Conservation (phyloP, 92 coral and sea anemone species). For the Pocillopora grandis region DNA sequence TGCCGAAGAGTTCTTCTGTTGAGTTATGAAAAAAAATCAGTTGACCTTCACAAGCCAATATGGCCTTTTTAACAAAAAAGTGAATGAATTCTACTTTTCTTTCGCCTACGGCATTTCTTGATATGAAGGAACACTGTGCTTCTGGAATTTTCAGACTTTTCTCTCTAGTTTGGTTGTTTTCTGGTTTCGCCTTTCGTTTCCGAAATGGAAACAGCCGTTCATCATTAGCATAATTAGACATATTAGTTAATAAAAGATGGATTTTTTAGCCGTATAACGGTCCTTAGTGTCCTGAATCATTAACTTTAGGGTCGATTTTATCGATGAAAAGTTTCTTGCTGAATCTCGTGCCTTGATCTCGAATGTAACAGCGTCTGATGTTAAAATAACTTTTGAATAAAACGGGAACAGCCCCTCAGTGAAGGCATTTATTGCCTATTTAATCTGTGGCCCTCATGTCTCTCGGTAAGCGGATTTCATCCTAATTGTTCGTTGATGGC, state of each 20-base stretch:
- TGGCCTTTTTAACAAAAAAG: not conserved
- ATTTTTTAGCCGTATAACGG: too few species aligned
- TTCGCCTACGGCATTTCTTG: too few species aligned
- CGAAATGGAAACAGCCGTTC: too few species aligned
- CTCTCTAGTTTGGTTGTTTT: too few species aligned
- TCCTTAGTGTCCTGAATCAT: too few species aligned
- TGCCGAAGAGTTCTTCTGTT: conserved; percentile 46
- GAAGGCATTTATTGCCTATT: not conserved
- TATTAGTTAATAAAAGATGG: too few species aligned
- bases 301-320: too few species aligned
- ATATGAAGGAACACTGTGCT: too few species aligned
- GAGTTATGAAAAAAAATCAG: not conserved
- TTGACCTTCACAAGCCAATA: not conserved
- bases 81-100: not conserved
- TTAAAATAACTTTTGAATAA: not conserved
- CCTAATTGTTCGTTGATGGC: not conserved
- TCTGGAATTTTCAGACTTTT: too few species aligned
- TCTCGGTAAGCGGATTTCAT: conserved; percentile 16
- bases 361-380: not conserved
- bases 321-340: not conserved
- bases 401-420: not conserved
- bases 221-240: too few species aligned
- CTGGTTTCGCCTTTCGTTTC: too few species aligned
- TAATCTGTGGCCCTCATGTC: not conserved
- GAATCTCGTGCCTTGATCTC: not conserved